Evolutionary conservation across 1,140 invertebrate species (phyloP).

Genomic region (Pseudomyrmex pallidus): DNA sequence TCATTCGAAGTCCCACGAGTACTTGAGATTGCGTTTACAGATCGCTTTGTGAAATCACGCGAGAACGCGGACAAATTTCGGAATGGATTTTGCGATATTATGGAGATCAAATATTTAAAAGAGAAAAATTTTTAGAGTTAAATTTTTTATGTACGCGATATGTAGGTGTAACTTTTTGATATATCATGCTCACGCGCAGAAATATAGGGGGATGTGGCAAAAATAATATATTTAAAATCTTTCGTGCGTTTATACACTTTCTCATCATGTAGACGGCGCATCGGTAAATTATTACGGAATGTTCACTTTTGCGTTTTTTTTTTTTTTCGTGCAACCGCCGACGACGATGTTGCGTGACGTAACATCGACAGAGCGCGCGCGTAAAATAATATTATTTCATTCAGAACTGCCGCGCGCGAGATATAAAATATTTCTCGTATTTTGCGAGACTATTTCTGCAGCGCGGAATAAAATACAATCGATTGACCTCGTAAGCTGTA

Average conservation of each 20-base stretch:
- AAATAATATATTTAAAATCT: too few species aligned
- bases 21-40: too few species aligned
- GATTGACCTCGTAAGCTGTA: conserved; percentile 28
- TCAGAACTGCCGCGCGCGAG: not conserved
- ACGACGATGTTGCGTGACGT: conserved; percentile 1
- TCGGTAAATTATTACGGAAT: conserved; percentile 1
- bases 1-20: not conserved
- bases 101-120: too few species aligned
- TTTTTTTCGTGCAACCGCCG: not conserved
- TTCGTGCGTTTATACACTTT: too few species aligned
- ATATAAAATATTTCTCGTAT: not conserved
- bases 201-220: too few species aligned
- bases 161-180: too few species aligned
- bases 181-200: too few species aligned
- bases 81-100: not conserved
- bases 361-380: conserved; percentile 20
- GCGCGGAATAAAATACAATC: conserved; percentile 25
- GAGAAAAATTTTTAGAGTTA: too few species aligned
- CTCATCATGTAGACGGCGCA: not conserved
- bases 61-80: not conserved
- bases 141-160: too few species aligned
- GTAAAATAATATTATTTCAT: conserved; percentile 34
- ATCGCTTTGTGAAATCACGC: too few species aligned
- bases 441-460: conserved; percentile 24
- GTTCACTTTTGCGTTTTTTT: too few species aligned